Base-by-base conservation (phyloP, 2,797 vertebrate genomes). In the Balearica regulorum region DNA sequence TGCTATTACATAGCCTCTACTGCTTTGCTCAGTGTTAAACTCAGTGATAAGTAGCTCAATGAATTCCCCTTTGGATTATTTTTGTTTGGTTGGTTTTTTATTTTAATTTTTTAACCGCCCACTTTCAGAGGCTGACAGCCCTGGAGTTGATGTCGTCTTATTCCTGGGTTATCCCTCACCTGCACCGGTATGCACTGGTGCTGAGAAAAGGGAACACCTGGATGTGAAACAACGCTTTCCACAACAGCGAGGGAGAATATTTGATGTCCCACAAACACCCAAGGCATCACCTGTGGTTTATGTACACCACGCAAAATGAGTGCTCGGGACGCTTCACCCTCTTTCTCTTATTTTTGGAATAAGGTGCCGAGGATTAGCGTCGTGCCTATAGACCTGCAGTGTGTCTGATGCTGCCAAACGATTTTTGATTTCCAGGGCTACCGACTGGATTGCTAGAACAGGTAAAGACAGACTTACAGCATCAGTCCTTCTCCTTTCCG, bases 281-380 rank as follows among this genome's bases (percentile, higher is more conserved):
- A 24, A 15, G 24, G 46, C 25, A 26, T 51, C 22, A 51, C 24
- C 57, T 55, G 16, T 43, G n/a, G 21, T 28, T 78, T 53, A 48
- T 6, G 6, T 31, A 24, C 9, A 37, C 28, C 16, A 7, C 18
- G 29, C 9, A 75, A 35, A 81, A 33, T 31, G 55, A 54, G 13
- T 2, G 13, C 39, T 60, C 2, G 3, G 46, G 65, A 26, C 3
- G 4, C 8, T 51, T 49, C 5, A 5, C 4, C 55, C 15, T 15
- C 43, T 69, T 58, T 9, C 15, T 79, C 21, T 16, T 29, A 11
- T 29, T 80, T 43, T 54, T 54, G 57, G n/a, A 37, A 33, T 4
- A 37, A 78, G 53, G 43, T 39, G 54, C 58, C 78, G 66, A 81
- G 58, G 35, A 21, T 55, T 57, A 41, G 46, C 16, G 25, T 5